Evolutionary conservation across 2,888 invertebrate genomes (phyloP), one percentile per base, ranked within the genome.

Genomic region (Lymantria dispar): DNA sequence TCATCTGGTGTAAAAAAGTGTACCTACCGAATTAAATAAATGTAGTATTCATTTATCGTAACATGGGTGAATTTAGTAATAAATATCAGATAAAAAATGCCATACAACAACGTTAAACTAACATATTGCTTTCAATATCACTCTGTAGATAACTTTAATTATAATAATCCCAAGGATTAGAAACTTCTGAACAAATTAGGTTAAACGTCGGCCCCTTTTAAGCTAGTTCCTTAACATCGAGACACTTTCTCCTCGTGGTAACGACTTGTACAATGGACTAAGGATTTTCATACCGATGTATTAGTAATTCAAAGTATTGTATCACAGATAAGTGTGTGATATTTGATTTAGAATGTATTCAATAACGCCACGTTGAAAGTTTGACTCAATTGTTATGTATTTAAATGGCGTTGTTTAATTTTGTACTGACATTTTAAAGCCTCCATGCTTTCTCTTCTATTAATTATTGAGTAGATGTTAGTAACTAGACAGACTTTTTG

Each of bases 161-260:
- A 54, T 50, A 47, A 5, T 22, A 22, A 22, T 50, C 56, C 64
- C 58, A 60, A 49, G 43, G 49, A 58, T 56, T 56, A 59, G 55
- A 67, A 58, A 65, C 57, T 56, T 57, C 37, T 51, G 36, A 58
- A 68, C 57, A 60, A 70, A 68, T 62, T 66, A 62, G 69, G 65
- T 68, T 56, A 62, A 57, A 56, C 42, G 64, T 62, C 69, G 68
- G 64, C 47, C 22, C 69, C 68, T 70, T 70, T 68, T 62, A 66
- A 61, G 68, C 59, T 49, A 51, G 22, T 55, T 49, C 38, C 43
- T 53, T 55, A 48, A 47, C 43, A 52, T 56, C 57, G 45, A 50
- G 30, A 48, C 45, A 56, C 70, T 70, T 70, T 69, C 70, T 68
- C 60, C 56, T 38, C 45, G 48, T 45, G 54, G 52, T 64, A 59